Base-by-base conservation (phyloP, 2,113 vertebrate species). In the Pantherophis guttatus region DNA sequence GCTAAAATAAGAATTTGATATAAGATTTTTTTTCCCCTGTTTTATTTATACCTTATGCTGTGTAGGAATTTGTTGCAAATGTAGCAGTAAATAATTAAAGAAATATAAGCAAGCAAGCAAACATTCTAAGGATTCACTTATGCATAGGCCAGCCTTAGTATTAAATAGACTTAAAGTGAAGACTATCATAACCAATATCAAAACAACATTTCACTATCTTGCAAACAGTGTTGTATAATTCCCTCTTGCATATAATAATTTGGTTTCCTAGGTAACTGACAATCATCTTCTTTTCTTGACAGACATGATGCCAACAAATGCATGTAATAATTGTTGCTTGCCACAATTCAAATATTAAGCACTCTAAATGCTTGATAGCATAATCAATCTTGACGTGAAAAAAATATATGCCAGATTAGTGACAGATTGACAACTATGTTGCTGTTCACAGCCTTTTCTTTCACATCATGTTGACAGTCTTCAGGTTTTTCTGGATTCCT, bases 261-360 rank as follows among this genome's bases (percentile, higher is more conserved):
- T 97, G 96, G 97, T 98, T 96, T 97, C 97, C 97, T 96, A 97
- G 97, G 97, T 96, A 98, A 98, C 96, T 90, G 93, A 93, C 96
- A 97, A 98, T 97, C 96, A 94, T 96, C 98, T 97, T 94, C 97
- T 96, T 97, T 96, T 93, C 93, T 96, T 96, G 97, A 97, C 95
- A 97, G 97, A 97, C 96, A 97, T 97, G 96, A 97, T 97, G 96
- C 96, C 97, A 97, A 97, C 97, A 98, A 97, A 97, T 97, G 96
- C 93, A 94, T 87, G 95, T 88, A 90, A 44, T 94, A 96, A 95
- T 95, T 96, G 95, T 91, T 92, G 95, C 91, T 97, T 96, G 97
- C 97, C 97, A 96, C 94, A 97, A 96, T 94, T 96, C 93, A 94
- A 94, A 96, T 93, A 89, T 95, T 97, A 97, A 97, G 94, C 91